Evolutionary conservation across 2,113 vertebrate species (phyloP).

Genomic region (Pangasianodon hypophthalmus): DNA sequence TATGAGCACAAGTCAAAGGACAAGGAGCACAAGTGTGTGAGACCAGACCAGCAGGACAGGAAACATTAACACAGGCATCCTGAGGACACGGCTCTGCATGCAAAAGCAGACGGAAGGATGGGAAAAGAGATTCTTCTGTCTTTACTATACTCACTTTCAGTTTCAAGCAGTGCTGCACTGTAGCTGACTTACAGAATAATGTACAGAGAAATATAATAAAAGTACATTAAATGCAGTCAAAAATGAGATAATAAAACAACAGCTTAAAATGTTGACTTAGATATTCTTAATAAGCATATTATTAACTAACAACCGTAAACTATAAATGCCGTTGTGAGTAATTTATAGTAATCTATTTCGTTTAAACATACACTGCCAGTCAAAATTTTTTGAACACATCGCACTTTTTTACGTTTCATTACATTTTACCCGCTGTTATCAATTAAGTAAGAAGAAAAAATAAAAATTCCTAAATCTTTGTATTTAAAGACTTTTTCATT

Average conservation of each 20-base stretch:
- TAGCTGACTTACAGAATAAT: neutral
- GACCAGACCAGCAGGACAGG: conserved; percentile 74
- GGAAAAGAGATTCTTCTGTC: neutral
- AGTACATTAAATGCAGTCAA: neutral
- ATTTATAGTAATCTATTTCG: too few relatives aligned
- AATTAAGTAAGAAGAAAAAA: too few relatives aligned
- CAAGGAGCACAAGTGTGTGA: conserved; percentile 77
- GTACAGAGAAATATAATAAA: neutral
- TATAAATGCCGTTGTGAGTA: neutral
- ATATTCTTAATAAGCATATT: neutral
- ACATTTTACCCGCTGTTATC: neutral
- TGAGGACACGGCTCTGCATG: conserved; percentile 74
- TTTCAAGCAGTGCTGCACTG: neutral
- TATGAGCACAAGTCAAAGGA: conserved; percentile 80
- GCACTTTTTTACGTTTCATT: neutral
- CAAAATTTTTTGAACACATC: too few relatives aligned
- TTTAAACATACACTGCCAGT: too few relatives aligned
- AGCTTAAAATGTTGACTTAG: too few relatives aligned
- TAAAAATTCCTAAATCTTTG: neutral
- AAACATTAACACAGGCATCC: conserved; percentile 75
- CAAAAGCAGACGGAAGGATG: neutral
- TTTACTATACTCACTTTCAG: too few relatives aligned
- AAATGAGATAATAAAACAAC: neutral
- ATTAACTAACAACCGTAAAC: neutral
- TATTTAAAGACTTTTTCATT: neutral